phyloP scores from a whole-genome alignment of 2,113 vertebrate genomes.

The Cyrtonyx montezumae region DNA sequence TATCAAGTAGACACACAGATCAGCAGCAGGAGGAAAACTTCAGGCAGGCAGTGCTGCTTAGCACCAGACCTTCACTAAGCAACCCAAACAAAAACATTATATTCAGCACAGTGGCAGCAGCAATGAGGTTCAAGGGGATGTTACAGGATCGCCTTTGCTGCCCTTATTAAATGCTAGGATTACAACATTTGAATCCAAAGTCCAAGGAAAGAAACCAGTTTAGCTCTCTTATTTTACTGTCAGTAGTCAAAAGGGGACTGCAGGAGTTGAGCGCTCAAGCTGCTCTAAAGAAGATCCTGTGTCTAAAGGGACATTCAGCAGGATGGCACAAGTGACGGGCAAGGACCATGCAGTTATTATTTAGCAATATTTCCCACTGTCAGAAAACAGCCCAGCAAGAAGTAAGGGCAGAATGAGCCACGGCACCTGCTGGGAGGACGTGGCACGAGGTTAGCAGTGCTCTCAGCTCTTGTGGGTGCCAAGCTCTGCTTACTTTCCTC shows the following conservation, averaged over 20 bases:
- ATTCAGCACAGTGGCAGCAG: neutral
- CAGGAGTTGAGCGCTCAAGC: neutral
- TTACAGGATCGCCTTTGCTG: fast-evolving
- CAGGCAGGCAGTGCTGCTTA: neutral
- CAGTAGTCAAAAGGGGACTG: neutral
- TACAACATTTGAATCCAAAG: neutral
- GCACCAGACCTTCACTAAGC: neutral
- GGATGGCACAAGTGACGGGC: neutral
- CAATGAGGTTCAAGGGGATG: neutral
- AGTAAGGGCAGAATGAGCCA: neutral
- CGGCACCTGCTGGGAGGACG: neutral
- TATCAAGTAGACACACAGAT: neutral
- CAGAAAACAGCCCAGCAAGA: neutral
- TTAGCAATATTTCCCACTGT: neutral
- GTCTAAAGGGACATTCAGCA: neutral
- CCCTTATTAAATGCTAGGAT: neutral
- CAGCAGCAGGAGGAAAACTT: neutral
- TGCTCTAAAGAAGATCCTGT: neutral
- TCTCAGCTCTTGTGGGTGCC: too few species aligned
- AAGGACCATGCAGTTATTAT: too few species aligned
- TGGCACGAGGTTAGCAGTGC: neutral
- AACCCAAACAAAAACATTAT: neutral
- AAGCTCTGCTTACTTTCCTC: neutral
- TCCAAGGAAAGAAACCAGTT: neutral
- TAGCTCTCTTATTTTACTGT: neutral